A percentile compares a stretch with the other conserved stretches of the same genome.
phyloP scores from a whole-genome alignment of 2,797 vertebrate genomes.

The Myoxocephalus aenaeus region DNA sequence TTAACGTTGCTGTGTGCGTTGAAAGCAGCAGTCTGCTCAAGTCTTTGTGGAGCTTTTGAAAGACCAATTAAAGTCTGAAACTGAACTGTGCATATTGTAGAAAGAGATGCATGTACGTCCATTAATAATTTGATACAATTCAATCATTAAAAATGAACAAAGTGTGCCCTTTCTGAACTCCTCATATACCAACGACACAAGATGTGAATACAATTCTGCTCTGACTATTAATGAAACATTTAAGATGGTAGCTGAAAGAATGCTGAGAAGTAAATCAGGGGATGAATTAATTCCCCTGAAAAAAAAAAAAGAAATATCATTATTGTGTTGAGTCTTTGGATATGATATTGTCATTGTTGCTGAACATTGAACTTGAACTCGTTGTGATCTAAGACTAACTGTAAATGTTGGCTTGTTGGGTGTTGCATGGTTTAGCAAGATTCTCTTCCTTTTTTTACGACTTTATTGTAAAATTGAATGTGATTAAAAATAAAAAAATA shows the following conservation, averaged over 20 bases:
- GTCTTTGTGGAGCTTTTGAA: constrained; percentile 54
- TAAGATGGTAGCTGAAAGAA: constrained; percentile 38
- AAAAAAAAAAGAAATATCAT: constrained; percentile 42
- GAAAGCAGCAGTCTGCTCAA: constrained; percentile 17
- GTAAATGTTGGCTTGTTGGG: constrained; percentile 82
- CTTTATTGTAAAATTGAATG: constrained; percentile 69
- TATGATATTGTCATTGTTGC: constrained; percentile 79
- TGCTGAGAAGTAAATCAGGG: constrained; percentile 39
- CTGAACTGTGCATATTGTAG: constrained; percentile 73
- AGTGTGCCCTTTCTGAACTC: constrained; percentile 51
- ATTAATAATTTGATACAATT: constrained; percentile 67
- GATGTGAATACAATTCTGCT: constrained; percentile 57
- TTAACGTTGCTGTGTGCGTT: constrained; percentile 29
- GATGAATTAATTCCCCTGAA: constrained; percentile 36
- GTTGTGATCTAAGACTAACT: constrained; percentile 74
- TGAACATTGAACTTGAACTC: constrained; percentile 71
- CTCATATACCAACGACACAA: constrained; percentile 37
- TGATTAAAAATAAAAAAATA: constrained; percentile 51
- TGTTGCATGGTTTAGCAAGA: constrained; percentile 84
- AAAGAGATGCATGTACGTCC: constrained; percentile 77
- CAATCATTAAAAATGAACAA: constrained; percentile 33
- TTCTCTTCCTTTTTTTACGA: constrained; percentile 72
- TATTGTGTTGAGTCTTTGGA: constrained; percentile 74
- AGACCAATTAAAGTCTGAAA: constrained; percentile 41
- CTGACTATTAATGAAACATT: constrained; percentile 33